Percentiles rank a stretch among this genome's conserved stretches.
Evolutionary conservation across 2,113 vertebrate genomes (phyloP).

Genomic region (Synodontis membranacea): DNA sequence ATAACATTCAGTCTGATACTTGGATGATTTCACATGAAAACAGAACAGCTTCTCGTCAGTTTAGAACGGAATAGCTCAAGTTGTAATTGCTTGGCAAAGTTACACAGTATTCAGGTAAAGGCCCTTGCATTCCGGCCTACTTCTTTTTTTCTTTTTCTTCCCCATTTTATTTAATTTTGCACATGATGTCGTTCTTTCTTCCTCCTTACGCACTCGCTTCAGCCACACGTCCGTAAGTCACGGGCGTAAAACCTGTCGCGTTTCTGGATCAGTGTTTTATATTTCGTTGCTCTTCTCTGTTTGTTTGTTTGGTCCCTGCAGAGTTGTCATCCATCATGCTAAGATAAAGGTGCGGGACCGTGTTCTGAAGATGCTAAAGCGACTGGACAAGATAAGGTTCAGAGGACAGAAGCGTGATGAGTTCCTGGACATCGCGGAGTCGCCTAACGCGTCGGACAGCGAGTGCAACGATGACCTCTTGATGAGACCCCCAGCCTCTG

Average conservation of each 20-base stretch:
- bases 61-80: not conserved
- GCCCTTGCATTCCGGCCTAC: not conserved
- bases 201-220: not conserved
- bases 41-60: not conserved
- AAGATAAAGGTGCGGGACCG: slow-evolving; percentile 79
- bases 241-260: not conserved
- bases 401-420: slow-evolving; percentile 93
- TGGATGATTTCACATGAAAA: not conserved
- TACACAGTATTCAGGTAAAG: not conserved
- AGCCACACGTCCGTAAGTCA: not conserved
- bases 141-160: too few relatives aligned
- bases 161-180: too few relatives aligned
- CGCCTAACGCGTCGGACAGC: slow-evolving; percentile 91
- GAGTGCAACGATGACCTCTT: slow-evolving; percentile 85
- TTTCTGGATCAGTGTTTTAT: not conserved
- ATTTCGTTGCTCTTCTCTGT: not conserved
- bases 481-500: slow-evolving; percentile 72
- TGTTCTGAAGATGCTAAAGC: slow-evolving; percentile 89
- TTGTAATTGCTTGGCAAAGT: not conserved
- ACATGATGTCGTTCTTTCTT: not conserved
- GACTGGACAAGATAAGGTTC: slow-evolving; percentile 93
- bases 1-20: not conserved
- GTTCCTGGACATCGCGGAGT: slow-evolving; percentile 88
- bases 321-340: slow-evolving; percentile 81
- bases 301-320: slow-evolving; percentile 59